Evolutionary conservation across 2,113 vertebrate species (phyloP).

Genomic region (Odocoileus hemionus): DNA sequence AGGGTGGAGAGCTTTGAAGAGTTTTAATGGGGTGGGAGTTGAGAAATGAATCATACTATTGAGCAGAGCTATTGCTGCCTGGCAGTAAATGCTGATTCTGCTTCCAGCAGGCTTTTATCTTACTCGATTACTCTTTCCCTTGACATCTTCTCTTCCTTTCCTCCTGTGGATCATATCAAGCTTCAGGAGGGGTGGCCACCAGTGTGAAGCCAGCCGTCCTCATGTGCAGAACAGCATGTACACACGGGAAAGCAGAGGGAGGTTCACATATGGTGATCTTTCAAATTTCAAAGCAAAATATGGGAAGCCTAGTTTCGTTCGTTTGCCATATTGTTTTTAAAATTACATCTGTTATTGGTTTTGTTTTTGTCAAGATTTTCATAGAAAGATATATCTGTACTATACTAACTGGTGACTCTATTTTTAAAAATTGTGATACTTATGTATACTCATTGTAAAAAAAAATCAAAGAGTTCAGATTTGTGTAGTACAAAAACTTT

Average conservation of each 20-base stretch:
- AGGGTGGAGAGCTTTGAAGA: not conserved
- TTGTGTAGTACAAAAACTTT: not conserved
- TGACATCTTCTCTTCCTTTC: not conserved
- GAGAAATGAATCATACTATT: not conserved
- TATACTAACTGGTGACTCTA: not conserved
- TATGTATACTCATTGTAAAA: not conserved
- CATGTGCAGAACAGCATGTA: not conserved
- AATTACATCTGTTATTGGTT: constrained; percentile 37
- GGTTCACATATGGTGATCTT: constrained; percentile 37
- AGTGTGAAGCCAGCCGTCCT: not conserved
- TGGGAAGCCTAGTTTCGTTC: not conserved
- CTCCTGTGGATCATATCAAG: not conserved
- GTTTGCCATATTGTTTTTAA: constrained; percentile 35
- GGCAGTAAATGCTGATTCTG: not conserved
- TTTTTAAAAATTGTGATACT: not conserved
- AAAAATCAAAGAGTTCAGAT: not conserved
- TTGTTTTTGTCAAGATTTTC: constrained; percentile 58
- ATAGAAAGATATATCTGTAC: constrained; percentile 14
- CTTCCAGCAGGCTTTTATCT: not conserved
- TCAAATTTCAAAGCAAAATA: constrained; percentile 42
- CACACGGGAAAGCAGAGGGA: not conserved
- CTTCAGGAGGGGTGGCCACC: not conserved
- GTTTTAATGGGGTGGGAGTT: not conserved
- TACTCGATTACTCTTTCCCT: not conserved
- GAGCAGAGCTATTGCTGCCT: not conserved